Percentiles rank a stretch among this genome's conserved stretches.
phyloP scores from a whole-genome alignment of 1,140 invertebrate genomes.

The Heliconius hermathena region DNA sequence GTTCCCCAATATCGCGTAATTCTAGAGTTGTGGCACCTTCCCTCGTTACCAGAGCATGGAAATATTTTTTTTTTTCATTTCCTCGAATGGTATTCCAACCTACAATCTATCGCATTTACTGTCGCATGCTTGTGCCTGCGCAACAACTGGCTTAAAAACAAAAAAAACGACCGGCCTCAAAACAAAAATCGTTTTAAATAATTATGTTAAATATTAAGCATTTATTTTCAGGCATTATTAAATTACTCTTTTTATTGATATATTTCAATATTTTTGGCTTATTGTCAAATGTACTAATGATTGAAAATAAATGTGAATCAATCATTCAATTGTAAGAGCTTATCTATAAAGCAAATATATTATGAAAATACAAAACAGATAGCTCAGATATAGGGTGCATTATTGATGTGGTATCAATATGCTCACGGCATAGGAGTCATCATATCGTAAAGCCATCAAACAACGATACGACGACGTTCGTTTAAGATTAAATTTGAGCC shows the following conservation, averaged over 20 bases:
- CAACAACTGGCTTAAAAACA: no score
- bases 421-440: slow-evolving; percentile 34
- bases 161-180: no score
- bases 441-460: slow-evolving; percentile 59
- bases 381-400: neutral
- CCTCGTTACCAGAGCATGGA: no score
- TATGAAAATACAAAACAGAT: neutral
- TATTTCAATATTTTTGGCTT: neutral
- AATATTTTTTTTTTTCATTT: neutral
- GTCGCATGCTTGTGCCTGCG: no score
- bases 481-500: slow-evolving; percentile 60
- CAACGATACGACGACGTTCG: slow-evolving; percentile 49
- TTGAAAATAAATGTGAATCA: neutral
- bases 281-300: neutral
- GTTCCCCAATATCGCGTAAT: no score
- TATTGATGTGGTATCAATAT: slow-evolving; percentile 28
- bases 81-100: neutral
- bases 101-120: no score
- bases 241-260: neutral
- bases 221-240: no score
- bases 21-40: no score
- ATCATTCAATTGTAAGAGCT: neutral
- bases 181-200: no score
- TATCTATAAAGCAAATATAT: neutral
- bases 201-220: no score